Base-by-base conservation (phyloP, 2,888 invertebrate genomes). In the Drosophila glabriapex region DNA sequence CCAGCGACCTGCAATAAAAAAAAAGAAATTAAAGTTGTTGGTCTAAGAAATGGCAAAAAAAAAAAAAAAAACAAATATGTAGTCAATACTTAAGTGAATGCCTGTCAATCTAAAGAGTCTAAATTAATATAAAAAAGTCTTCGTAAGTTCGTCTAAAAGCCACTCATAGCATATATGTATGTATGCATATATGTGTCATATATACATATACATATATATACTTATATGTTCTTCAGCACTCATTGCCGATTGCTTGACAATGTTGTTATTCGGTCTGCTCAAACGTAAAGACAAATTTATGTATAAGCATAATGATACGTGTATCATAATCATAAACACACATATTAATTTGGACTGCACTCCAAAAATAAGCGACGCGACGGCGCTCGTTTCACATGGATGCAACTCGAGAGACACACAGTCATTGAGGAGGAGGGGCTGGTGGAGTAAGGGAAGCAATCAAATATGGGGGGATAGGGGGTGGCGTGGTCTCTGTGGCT, bases 1-100 rank as follows among this genome's bases (percentile, higher is more conserved):
- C 92, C 73, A 93, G 88, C 82, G 93, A 93, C 93, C 93, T 93
- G 91, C 63, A 76, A 73, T 55, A 56, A 70, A 61, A 76, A 62
- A 54, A 77, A 65, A 80, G 19, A 74, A 56, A 70, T 63, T 14
- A 29, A 56, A 56, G 4, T 46, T 28, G 28, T 64, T 62, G 12
- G 35, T 68, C 68, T 66, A 22, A 12, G 53, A 68, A 65, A 37
- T 46, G 39, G 49, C 41, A 50, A 58, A 28, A 65, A 14, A 28
- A 58, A 28, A 65, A 14, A 28, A 28, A 22, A 28, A 56, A 29
- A 9, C 3, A 37, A 3, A 4, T 5, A 39, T 19, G 2, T 16
- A 25, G 22, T 4, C 10, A 5, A 4, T 19, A 25, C 10, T 31
- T 10, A 28, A 25, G 7, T 9, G 2, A 46, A 46, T 22, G 22